Conservation (phyloP, 2,797 vertebrate species). For the Falco concolor region DNA sequence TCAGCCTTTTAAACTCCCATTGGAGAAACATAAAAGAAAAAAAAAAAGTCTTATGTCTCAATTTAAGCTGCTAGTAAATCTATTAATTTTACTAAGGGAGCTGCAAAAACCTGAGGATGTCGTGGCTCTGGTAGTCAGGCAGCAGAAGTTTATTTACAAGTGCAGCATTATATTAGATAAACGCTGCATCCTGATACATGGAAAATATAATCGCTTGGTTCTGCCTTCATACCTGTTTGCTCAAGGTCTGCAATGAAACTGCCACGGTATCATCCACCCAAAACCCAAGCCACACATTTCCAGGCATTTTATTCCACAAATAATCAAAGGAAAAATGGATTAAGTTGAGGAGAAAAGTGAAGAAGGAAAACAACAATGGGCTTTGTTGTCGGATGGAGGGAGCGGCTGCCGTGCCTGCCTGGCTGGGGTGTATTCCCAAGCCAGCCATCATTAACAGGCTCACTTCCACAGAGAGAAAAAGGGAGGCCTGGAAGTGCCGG, state of each 20-base stretch:
- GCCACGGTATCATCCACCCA: slow-evolving; percentile 25
- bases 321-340: slow-evolving; percentile 72
- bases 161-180: neutral
- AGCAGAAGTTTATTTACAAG: neutral
- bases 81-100: neutral
- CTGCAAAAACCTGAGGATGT: neutral
- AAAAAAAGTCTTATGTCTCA: neutral
- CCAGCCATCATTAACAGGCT: slow-evolving; percentile 83
- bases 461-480: slow-evolving; percentile 78
- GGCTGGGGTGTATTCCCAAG: slow-evolving; percentile 78
- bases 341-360: slow-evolving; percentile 70
- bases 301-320: slow-evolving; percentile 67
- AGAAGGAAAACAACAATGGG: slow-evolving; percentile 71
- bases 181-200: accelerated
- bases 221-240: neutral
- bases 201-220: neutral
- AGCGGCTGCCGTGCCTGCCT: slow-evolving; percentile 65
- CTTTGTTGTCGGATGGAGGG: slow-evolving; percentile 65
- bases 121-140: neutral
- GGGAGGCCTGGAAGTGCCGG: slow-evolving; percentile 77
- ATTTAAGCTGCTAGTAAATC: neutral
- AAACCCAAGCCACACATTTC: slow-evolving; percentile 56
- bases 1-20: neutral
- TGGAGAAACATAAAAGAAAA: neutral
- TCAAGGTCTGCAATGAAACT: neutral